Evolutionary conservation across 2,113 vertebrate genomes (phyloP).

Genomic region (Cinclus cinclus): DNA sequence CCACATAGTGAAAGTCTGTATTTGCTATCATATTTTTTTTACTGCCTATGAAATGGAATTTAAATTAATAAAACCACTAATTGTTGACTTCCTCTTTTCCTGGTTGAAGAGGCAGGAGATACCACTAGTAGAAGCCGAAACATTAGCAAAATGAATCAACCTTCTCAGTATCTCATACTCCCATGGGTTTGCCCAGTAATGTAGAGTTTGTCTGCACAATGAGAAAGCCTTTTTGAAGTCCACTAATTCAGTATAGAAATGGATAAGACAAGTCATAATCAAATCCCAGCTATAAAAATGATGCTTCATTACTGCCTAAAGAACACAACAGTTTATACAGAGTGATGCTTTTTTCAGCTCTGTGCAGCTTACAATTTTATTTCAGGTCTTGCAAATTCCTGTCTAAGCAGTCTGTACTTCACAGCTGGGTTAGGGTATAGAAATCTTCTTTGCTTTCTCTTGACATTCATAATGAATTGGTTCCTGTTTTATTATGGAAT

Average conservation of each 20-base stretch:
- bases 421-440: neutral
- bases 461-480: neutral
- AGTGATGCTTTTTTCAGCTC: neutral
- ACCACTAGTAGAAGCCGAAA: neutral
- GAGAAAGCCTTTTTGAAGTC: neutral
- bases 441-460: neutral
- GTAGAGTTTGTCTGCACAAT: neutral
- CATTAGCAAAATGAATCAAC: neutral
- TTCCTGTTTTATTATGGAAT: neutral
- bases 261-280: neutral
- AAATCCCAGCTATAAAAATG: neutral
- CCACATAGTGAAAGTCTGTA: neutral
- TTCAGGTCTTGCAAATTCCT: neutral
- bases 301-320: neutral
- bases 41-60: neutral
- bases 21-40: neutral
- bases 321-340: neutral
- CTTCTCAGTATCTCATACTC: neutral
- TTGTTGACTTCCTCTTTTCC: neutral
- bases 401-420: neutral
- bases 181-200: neutral
- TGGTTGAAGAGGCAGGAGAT: neutral
- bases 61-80: neutral
- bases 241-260: neutral
- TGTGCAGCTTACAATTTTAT: neutral